Percentiles rank a stretch among this genome's conserved stretches.
Conservation (phyloP, 1,140 invertebrate genomes). For the Drosophila quadrilineata region DNA sequence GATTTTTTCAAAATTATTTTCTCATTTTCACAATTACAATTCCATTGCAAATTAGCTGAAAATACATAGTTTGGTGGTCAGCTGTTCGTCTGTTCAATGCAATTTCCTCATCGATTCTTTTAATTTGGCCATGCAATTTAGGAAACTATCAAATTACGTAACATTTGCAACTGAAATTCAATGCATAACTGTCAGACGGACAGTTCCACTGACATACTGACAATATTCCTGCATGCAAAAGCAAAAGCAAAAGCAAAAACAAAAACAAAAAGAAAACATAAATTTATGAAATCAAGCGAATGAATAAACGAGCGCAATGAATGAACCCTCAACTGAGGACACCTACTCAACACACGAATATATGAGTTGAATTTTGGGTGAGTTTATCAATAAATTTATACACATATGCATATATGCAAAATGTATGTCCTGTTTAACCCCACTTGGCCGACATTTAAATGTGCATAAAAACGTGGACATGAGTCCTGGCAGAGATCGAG, state of each 20-base stretch:
- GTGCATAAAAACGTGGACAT: constrained; percentile 26
- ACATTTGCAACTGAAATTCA: constrained; percentile 70
- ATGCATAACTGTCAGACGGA: constrained; percentile 56
- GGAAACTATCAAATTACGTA: constrained; percentile 57
- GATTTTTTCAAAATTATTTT: background rate
- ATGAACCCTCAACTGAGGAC: constrained; percentile 51
- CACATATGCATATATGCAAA: constrained; percentile 5
- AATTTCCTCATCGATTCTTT: constrained; percentile 15
- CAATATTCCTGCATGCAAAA: constrained; percentile 55
- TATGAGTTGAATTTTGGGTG: constrained; percentile 2
- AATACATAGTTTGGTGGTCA: too few species aligned
- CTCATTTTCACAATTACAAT: background rate
- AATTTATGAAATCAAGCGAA: constrained; percentile 17
- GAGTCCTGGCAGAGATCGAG: constrained; percentile 58
- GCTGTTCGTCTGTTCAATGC: background rate
- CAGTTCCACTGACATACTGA: constrained; percentile 16
- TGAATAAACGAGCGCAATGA: constrained; percentile 24
- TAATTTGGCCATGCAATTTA: constrained; percentile 43
- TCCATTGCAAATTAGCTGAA: background rate
- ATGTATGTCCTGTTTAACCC: constrained; percentile 31
- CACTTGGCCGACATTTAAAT: constrained; percentile 67
- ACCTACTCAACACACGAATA: constrained; percentile 27
- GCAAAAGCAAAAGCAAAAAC: background rate
- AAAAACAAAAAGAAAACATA: background rate
- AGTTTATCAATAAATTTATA: constrained; percentile 37